phyloP scores from a whole-genome alignment of 53 echinoderm and acorn worm species.

The Patiria pectinifera region DNA sequence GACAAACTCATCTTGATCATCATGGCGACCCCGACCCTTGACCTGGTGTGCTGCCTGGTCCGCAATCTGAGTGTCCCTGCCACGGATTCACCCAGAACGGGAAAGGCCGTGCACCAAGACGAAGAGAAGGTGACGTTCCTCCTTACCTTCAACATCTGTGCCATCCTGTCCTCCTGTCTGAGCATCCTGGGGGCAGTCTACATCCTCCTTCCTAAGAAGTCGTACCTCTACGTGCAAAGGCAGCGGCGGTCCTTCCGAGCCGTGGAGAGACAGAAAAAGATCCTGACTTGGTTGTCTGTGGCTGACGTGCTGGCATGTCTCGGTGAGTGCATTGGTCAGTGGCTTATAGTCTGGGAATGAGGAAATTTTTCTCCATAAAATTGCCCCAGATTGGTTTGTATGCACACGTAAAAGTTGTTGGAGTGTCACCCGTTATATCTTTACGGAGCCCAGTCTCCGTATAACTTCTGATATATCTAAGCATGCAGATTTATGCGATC shows the following conservation, averaged over 20 bases:
- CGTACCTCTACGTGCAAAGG: slow-evolving; percentile 27
- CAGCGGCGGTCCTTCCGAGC: slow-evolving; percentile 53
- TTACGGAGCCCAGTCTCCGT: too few relatives aligned
- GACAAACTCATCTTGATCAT: not conserved
- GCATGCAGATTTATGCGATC: too few relatives aligned
- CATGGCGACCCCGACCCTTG: slow-evolving; percentile 91
- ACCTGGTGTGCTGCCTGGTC: slow-evolving; percentile 80
- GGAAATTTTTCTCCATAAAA: too few relatives aligned
- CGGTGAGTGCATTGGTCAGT: slow-evolving; percentile 59
- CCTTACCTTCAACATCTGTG: slow-evolving; percentile 59
- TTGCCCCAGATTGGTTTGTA: too few relatives aligned
- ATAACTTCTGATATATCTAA: too few relatives aligned
- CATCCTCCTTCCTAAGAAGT: slow-evolving; percentile 77
- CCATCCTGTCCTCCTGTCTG: slow-evolving; percentile 63
- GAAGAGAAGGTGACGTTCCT: not conserved
- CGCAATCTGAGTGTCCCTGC: not conserved
- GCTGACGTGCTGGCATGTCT: slow-evolving; percentile 93
- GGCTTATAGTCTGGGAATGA: too few relatives aligned
- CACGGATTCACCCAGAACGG: not conserved
- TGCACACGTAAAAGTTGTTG: too few relatives aligned
- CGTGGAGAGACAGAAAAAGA: slow-evolving; percentile 79
- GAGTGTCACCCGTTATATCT: too few relatives aligned
- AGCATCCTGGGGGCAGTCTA: slow-evolving; percentile 82
- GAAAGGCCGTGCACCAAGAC: not conserved
- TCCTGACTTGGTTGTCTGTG: slow-evolving; percentile 88